Evolutionary conservation across 2,888 invertebrate genomes (phyloP).

Genomic region (Trissolcus brochymenae): DNA sequence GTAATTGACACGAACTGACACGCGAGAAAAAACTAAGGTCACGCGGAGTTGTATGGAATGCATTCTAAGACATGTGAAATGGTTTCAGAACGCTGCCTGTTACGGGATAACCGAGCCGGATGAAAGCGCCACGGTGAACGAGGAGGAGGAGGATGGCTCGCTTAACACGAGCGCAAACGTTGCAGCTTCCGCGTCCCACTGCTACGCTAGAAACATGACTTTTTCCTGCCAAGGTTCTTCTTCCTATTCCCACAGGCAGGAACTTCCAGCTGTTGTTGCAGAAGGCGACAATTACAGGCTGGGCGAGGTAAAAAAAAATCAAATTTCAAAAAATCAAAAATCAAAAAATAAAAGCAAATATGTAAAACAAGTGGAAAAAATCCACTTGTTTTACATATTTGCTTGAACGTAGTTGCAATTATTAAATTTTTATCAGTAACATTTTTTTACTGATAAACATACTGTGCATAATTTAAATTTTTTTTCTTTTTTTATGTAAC

Average conservation of each 20-base stretch:
- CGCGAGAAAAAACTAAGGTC: neutral
- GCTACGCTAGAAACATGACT: conserved; percentile 81
- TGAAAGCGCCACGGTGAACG: conserved; percentile 68
- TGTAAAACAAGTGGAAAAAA: too few relatives aligned
- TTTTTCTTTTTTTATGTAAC: too few relatives aligned
- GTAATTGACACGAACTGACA: neutral
- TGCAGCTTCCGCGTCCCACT: conserved; percentile 74
- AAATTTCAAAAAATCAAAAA: too few relatives aligned
- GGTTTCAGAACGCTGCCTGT: conserved; percentile 75
- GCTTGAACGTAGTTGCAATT: too few relatives aligned
- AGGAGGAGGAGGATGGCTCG: conserved; percentile 70
- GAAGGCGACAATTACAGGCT: conserved; percentile 79
- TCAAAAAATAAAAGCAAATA: too few relatives aligned
- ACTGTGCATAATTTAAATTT: too few relatives aligned
- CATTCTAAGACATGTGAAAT: conserved; percentile 5
- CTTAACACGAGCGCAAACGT: conserved; percentile 66
- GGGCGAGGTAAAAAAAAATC: conserved; percentile 69
- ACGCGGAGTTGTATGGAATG: too few relatives aligned
- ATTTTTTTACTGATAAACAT: too few relatives aligned
- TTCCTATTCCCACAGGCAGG: conserved; percentile 78
- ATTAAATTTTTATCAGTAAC: too few relatives aligned
- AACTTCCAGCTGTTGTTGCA: conserved; percentile 82
- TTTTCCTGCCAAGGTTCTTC: conserved; percentile 79
- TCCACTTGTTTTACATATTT: too few relatives aligned
- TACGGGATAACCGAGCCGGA: conserved; percentile 75